A percentile compares a stretch with the other conserved stretches of the same genome.
phyloP scores from a whole-genome alignment of 64 coral and sea anemone genomes.

The Cladopsammia gracilis region DNA sequence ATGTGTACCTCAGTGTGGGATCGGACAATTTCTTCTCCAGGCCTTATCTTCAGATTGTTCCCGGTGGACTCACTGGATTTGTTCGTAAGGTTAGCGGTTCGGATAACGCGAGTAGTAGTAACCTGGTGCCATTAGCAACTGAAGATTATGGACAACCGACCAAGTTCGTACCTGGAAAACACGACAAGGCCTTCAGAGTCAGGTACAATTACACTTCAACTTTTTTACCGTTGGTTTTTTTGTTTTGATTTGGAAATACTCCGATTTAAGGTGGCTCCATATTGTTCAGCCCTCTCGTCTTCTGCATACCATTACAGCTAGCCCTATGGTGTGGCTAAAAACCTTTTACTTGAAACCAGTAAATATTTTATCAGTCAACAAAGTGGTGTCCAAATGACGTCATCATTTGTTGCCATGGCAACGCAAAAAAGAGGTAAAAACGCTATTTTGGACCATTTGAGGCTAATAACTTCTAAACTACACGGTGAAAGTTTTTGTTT shows the following conservation, averaged over 20 bases:
- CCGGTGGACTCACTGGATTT: constrained; percentile 83
- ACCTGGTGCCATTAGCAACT: constrained; percentile 42
- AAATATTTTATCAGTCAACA: no score
- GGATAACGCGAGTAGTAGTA: background rate
- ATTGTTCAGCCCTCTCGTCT: no score
- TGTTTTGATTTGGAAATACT: background rate
- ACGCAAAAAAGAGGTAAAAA: no score
- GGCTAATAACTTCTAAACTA: no score
- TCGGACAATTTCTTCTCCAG: constrained; percentile 81
- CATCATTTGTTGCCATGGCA: no score
- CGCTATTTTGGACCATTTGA: no score
- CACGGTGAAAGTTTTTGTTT: no score
- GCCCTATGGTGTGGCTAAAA: no score
- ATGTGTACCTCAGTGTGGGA: constrained; percentile 80
- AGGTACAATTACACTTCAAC: constrained; percentile 55
- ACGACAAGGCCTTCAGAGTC: constrained; percentile 77
- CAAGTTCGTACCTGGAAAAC: constrained; percentile 80
- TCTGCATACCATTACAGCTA: no score
- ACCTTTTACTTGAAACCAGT: no score
- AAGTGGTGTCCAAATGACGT: no score
- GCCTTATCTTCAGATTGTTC: constrained; percentile 49
- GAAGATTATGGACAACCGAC: constrained; percentile 83
- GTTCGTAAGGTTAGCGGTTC: constrained; percentile 63
- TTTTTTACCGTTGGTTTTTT: background rate
- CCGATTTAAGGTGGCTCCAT: no score